Base-by-base conservation (phyloP, 2,113 vertebrate species). In the Gallinago media region DNA sequence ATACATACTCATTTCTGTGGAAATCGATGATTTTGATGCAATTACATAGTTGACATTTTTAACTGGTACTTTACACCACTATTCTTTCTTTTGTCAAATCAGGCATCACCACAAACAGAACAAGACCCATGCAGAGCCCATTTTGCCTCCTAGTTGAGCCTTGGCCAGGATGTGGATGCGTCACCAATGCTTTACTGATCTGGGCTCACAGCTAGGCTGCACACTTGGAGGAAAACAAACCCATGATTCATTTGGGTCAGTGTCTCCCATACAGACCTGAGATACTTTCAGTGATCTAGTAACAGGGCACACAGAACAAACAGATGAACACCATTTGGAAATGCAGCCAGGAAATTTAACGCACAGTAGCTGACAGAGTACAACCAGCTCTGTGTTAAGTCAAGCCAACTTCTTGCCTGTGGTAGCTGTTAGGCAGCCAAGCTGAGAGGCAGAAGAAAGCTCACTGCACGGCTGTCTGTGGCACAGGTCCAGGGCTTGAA, bases 1-100 rank as follows among this genome's bases (percentile, higher is more conserved):
- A 23, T 19, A 46, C 0, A 0, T 17, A 27, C 32, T 34, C 0
- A 8, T 36, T 81, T n/a, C 91, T 68, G 15, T 20, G 27, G 18
- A 84, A 80, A 82, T 15, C 42, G 84, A 11, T 6, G 31, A 68
- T 70, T 38, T 50, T 74, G 42, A 31, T 5, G 15, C 17, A 54
- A 3, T 20, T 21, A 32, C 21, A 76, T 4, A 2, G n/a, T 3
- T 76, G 58, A 46, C 7, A 44, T 74, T 77, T 77, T 74, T 42
- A 84, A 77, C 54, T 29, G 11, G n/a, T 36, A n/a, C 14, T 63
- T 72, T 8, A 23, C 15, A 92, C 5, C 15, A 11, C 12, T 34
- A 2, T 23, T 63, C 61, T 32, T 68, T 74, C 38, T 81, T 77
- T 80, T 75, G 5, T 50, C 6, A 0, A 46, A 55, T 6, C 20